Conservation (phyloP, 2,888 invertebrate genomes). For the Diadegma fenestrale region DNA sequence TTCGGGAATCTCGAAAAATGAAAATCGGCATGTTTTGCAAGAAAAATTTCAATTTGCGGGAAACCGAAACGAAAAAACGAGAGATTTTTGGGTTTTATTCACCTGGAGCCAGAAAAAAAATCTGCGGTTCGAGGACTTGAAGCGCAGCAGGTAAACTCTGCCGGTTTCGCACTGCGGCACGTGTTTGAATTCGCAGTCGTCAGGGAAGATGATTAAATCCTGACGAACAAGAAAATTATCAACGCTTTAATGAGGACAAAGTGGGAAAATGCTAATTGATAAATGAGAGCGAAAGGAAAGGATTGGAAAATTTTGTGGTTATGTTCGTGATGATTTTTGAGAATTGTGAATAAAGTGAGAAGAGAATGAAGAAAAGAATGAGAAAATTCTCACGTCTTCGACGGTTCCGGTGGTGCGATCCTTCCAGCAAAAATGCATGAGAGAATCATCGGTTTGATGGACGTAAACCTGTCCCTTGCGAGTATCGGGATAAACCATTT, state of each 20-base stretch:
- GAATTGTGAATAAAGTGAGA: not conserved
- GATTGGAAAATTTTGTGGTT: not conserved
- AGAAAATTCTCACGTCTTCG: conserved; percentile 90
- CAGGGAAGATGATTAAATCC: conserved; percentile 99
- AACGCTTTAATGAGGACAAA: not conserved
- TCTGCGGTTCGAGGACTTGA: conserved; percentile 96
- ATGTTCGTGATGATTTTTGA: conserved; percentile 4
- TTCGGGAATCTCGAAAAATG: not conserved
- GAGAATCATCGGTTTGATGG: conserved; percentile 97
- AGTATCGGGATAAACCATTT: conserved; percentile 97
- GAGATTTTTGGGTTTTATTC: conserved; percentile 18
- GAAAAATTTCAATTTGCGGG: not conserved
- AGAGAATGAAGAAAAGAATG: not conserved
- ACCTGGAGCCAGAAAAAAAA: conserved; percentile 99
- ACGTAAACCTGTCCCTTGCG: conserved; percentile 98
- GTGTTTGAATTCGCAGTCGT: conserved; percentile 98
- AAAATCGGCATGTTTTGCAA: not conserved
- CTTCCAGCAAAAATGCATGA: conserved; percentile 99
- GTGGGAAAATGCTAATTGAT: not conserved
- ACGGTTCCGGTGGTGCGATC: conserved; percentile 96
- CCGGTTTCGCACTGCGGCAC: conserved; percentile 98
- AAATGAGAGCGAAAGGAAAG: not conserved
- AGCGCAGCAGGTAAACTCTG: conserved; percentile 97
- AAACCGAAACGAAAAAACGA: not conserved
- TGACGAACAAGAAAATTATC: conserved; percentile 77